These are phyloP conservation scores for Nasonia oneida DNA, from an alignment of 2,888 invertebrate species.

Conservation along the genomic window DNA sequence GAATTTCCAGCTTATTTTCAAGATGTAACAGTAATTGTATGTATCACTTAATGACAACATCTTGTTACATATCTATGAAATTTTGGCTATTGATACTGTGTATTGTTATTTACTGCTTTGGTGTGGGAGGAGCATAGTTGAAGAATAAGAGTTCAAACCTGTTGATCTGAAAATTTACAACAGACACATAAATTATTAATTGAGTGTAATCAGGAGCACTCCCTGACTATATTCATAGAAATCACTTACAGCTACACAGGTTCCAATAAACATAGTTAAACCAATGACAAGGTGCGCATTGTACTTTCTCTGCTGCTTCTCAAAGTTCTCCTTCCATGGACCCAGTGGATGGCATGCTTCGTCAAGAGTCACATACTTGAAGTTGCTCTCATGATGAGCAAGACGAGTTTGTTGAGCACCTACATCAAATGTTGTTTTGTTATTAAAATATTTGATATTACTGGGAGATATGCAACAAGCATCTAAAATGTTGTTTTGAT, in stretches of 20 bases:
- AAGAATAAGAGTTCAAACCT: constrained; percentile 49
- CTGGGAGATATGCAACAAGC: not conserved
- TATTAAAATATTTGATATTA: not conserved
- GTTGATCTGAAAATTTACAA: constrained; percentile 42
- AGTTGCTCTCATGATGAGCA: not conserved
- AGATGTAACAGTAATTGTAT: constrained; percentile 13
- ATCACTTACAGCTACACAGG: constrained; percentile 30
- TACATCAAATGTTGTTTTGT: not conserved
- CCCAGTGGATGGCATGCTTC: constrained; percentile 52
- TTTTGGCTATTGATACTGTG: constrained; percentile 41
- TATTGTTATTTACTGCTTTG: constrained; percentile 36
- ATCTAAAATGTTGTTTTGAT: not conserved
- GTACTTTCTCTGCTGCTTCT: constrained; percentile 40
- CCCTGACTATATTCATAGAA: not conserved
- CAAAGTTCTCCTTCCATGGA: constrained; percentile 44
- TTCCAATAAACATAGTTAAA: not conserved
- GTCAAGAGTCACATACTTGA: constrained; percentile 45
- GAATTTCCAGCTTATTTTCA: constrained; percentile 36
- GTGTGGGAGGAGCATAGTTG: constrained; percentile 45
- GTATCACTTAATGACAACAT: not conserved
- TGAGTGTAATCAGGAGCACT: not conserved
- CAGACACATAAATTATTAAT: not conserved
- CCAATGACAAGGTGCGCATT: constrained; percentile 32
- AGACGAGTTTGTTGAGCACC: constrained; percentile 39
- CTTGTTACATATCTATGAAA: constrained; percentile 51